Base-by-base conservation (phyloP, 2,797 vertebrate genomes). In the Mormyrus hasselquistii region DNA sequence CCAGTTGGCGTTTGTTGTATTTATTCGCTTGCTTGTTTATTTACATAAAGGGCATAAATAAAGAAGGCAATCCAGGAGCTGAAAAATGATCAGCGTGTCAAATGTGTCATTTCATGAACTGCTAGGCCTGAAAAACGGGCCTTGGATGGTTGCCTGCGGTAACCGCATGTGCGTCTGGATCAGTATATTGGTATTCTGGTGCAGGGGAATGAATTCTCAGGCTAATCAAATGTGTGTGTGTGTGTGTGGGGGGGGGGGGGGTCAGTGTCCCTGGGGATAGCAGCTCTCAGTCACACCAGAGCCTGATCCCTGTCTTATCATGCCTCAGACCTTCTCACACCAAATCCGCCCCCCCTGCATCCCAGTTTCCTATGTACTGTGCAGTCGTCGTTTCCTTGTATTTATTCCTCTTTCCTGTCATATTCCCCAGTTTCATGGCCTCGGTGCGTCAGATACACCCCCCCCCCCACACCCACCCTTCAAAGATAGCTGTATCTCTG, bases 21-120 rank as follows among this genome's bases (percentile, higher is more conserved):
- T 50, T 50, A 47, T 85, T 53, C 53, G 22, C 16, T n/a, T 82
- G 19, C 41, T 82, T 82, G 41, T 82, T 82, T 82, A 47, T 82
- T 82, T 47, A 82, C 41, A 10, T 50, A 85, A 85, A 53, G 84
- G 49, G n/a, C 84, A 86, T 86, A 86, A 86, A 86, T 52, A 86
- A 29, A 44, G 53, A 59, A 87, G 55, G 38, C 59, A 25, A 29
- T 87, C 34, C 44, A 87, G 59, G 22, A 65, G 44, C 34, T 87
- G 59, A 87, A 82, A 44, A 79, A 82, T 55, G 22, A 53, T 73
- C 65, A 55, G 25, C 22, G 69, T 88, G 69, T 82, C 69, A 88
- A 79, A 88, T 41, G 25, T 22, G 65, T 53, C 50, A 55, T 52
- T 82, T 88, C 34, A 55, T 79, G 88, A 88, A 69, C 59, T 69